These are phyloP conservation scores for Caenorhabditis angaria DNA, from an alignment of 2,888 invertebrate species.

Conservation along the genomic window DNA sequence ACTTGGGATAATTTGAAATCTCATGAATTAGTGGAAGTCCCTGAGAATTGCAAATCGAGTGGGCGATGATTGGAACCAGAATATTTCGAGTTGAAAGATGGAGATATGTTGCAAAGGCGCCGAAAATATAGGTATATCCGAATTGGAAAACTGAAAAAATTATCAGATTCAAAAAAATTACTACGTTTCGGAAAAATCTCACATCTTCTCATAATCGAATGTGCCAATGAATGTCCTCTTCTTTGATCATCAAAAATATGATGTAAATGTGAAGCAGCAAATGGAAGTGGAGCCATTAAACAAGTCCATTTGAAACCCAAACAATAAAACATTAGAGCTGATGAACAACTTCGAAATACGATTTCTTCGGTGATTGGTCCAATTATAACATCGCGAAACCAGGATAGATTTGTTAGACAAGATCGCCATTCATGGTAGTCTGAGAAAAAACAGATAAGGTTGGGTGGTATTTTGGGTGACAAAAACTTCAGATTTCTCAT, in stretches of 20 bases:
- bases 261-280: constrained; percentile 66
- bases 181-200: constrained; percentile 3
- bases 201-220: constrained; percentile 54
- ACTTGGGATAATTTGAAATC: constrained; percentile 19
- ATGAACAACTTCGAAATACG: constrained; percentile 67
- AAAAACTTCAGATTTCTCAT: not conserved
- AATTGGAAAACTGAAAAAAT: constrained; percentile 66
- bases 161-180: not conserved
- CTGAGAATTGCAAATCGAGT: constrained; percentile 67
- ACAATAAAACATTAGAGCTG: constrained; percentile 51
- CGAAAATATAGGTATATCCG: constrained; percentile 71
- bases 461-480: not conserved
- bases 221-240: constrained; percentile 48
- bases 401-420: constrained; percentile 46
- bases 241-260: constrained; percentile 64
- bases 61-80: constrained; percentile 65
- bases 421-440: constrained; percentile 47
- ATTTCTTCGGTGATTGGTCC: constrained; percentile 70
- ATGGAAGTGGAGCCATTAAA: constrained; percentile 59
- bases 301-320: constrained; percentile 33
- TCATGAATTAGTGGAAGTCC: constrained; percentile 65
- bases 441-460: constrained; percentile 19
- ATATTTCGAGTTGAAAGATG: constrained; percentile 59
- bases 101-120: constrained; percentile 68
- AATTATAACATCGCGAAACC: constrained; percentile 59